Percentiles rank a stretch among this genome's conserved stretches.
These are phyloP conservation scores for Prunella himalayana DNA, from an alignment of 2,113 vertebrate species.

Conservation along the genomic window DNA sequence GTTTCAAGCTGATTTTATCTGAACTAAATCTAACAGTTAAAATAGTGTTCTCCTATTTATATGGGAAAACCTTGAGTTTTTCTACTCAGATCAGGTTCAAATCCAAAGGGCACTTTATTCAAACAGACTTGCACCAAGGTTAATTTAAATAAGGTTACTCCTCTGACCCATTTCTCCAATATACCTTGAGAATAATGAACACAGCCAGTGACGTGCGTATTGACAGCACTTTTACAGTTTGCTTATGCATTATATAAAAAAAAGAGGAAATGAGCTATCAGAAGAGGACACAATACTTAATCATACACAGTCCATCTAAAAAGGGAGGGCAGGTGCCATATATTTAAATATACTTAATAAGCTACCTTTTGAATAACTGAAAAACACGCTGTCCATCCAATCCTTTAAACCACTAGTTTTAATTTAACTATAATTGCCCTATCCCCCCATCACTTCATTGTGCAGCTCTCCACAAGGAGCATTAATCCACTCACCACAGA, in stretches of 20 bases:
- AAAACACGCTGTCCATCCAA: neutral
- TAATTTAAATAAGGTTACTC: neutral
- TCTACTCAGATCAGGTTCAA: neutral
- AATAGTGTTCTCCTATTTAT: neutral
- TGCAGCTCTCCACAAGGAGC: neutral
- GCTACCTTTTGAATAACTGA: neutral
- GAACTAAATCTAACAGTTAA: neutral
- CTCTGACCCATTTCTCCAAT: neutral
- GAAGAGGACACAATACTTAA: neutral
- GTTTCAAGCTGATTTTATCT: neutral
- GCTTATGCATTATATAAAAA: neutral
- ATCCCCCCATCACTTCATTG: neutral
- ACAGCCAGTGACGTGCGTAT: neutral
- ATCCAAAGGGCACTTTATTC: neutral
- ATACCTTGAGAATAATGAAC: neutral
- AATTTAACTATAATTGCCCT: neutral
- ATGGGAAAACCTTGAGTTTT: neutral
- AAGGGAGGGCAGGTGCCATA: neutral
- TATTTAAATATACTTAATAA: neutral
- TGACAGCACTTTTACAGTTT: neutral
- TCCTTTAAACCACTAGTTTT: neutral
- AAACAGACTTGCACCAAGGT: neutral
- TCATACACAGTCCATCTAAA: neutral
- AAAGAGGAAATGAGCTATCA: neutral
- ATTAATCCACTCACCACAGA: conserved; percentile 86